Base-by-base conservation (phyloP, 2,797 vertebrate species). In the Astyanax mexicanus region DNA sequence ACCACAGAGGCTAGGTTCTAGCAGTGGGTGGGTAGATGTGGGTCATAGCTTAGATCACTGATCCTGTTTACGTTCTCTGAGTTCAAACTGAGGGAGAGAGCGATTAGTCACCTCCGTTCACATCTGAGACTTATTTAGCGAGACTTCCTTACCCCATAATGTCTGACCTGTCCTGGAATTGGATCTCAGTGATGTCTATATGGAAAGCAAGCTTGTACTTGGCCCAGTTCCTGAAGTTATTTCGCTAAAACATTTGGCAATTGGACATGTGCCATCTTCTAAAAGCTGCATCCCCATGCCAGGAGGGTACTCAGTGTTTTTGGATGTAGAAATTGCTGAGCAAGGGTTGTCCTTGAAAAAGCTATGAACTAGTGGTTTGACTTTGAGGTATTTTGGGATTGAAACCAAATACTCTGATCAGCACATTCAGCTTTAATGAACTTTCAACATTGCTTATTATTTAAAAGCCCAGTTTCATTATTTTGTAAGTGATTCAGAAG, bases 281-380 rank as follows among this genome's bases (percentile, higher is more conserved):
- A 52, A 60, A 61, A 78, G 38, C 70, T 61, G 27, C 17, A 13
- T 71, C 47, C 40, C 21, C 27, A 11, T 49, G 58, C 55, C 67
- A 75, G 64, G 40, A 19, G 37, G 40, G 67, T 45, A 61, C 52
- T 69, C 58, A 21, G 51, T 54, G 49, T 49, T 71, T 74, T 71
- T 57, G 70, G 67, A 57, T 71, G 52, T 40, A 32, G 19, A 49
- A 52, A 37, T 17, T 27, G 69, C 75, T 55, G 47, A n/a, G 35
- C 83, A 69, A 78, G 76, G 54, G 40, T 74, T 74, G 60, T 80
- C 27, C 65, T 74, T 54, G 27, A 51, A 17, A 35, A 27, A 23
- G 9, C 10, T 60, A 17, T 35, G 15, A 61, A 4, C 5, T 57
- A 13, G 29, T 8, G 17, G 38, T 58, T 67, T 38, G 42, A 49